Conservation (phyloP, 1,140 invertebrate species). For the Steinernema khuongi region DNA sequence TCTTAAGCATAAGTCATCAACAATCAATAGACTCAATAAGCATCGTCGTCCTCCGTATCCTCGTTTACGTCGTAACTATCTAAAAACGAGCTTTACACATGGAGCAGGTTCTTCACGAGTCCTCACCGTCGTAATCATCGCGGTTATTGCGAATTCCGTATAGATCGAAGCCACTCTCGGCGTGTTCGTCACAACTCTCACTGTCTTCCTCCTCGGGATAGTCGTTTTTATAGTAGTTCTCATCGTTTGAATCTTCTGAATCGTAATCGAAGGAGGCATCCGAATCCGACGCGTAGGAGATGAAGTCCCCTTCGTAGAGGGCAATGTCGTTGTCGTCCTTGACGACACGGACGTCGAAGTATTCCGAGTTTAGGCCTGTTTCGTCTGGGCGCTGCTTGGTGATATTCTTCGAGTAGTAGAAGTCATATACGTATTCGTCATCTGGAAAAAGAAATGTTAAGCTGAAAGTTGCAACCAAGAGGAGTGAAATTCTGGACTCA, state of each 20-base stretch:
- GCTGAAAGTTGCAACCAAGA: neutral
- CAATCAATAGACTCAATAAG: no score
- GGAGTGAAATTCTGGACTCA: neutral
- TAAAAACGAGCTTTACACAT: neutral
- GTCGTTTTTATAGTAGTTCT: constrained; percentile 48
- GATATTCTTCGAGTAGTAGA: constrained; percentile 38
- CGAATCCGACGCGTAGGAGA: constrained; percentile 8
- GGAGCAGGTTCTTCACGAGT: neutral
- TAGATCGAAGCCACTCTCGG: constrained; percentile 28
- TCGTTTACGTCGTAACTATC: no score
- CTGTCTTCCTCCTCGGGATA: constrained; percentile 45
- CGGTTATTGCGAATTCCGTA: constrained; percentile 15
- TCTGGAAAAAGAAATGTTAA: constrained; percentile 13
- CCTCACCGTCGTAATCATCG: neutral
- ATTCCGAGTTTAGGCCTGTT: neutral
- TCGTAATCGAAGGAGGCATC: constrained; percentile 26
- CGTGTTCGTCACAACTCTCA: constrained; percentile 31
- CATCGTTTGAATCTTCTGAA: constrained; percentile 42
- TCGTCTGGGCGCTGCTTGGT: neutral
- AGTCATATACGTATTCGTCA: constrained; percentile 41
- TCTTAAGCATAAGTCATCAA: no score
- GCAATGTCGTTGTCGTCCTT: constrained; percentile 36
- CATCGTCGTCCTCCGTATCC: no score
- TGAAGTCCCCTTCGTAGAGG: constrained; percentile 4
- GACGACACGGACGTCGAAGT: constrained; percentile 21